Evolutionary conservation across 2,888 invertebrate genomes (phyloP), one percentile per base, ranked within the genome.

Genomic region (Morpho deidamia): DNA sequence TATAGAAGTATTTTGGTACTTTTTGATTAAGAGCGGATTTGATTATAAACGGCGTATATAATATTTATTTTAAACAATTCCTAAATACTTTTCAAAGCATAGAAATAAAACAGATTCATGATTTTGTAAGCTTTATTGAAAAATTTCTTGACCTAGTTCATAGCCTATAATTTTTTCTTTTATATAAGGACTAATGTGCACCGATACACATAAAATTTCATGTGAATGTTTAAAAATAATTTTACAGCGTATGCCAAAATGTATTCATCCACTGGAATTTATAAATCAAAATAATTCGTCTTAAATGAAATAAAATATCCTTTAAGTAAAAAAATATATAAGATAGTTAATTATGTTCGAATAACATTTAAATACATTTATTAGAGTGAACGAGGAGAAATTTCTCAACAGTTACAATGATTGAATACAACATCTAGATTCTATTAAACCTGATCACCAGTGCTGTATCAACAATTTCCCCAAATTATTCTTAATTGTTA

Each of bases 111-210:
- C 45, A 41, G 43, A 40, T 39, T 35, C 7, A 39, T 10, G 9
- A 53, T 60, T 66, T 65, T 69, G 65, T 64, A 72, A 71, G 65
- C 69, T 81, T 78, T 80, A 78, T 80, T 79, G 66, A 72, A 76
- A 74, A 80, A 73, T 66, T 63, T 70, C 71, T 76, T 76, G n/a
- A 76, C 51, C 57, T 63, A 62, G 53, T 55, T 56, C 53, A 14
- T 59, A 59, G 49, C 34, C 56, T 56, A 59, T 44, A 53, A 40
- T 41, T 50, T 50, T 45, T 53, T 53, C 51, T 12, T 47, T 50
- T 43, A 62, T 61, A 59, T 62, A 65, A 61, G 57, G 41, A 66
- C 65, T 70, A 70, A 61, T 59, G 74, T 76, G 74, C 72, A 70
- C 63, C 66, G 55, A 60, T 66, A 53, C 44, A 53, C 32, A 53